Percentiles rank a stretch among this genome's conserved stretches.
Evolutionary conservation across 2,113 vertebrate species (phyloP).

Genomic region (Chloebia gouldiae): DNA sequence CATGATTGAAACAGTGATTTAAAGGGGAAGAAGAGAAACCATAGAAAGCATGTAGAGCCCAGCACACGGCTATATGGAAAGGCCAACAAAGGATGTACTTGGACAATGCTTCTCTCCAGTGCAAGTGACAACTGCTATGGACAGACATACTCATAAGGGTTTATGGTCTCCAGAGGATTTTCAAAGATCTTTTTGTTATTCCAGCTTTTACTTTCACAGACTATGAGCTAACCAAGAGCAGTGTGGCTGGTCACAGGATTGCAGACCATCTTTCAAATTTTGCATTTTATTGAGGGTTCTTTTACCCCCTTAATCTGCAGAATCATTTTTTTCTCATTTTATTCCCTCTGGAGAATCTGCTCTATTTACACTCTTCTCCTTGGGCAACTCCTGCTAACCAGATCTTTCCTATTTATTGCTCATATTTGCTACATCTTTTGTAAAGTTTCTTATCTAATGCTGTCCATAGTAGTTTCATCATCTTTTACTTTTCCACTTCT

Average conservation of each 20-base stretch:
- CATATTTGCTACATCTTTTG: neutral
- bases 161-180: neutral
- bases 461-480: neutral
- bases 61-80: neutral
- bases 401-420: neutral
- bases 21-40: neutral
- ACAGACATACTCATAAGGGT: neutral
- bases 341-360: neutral
- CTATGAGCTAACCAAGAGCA: neutral
- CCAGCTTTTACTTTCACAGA: neutral
- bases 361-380: neutral
- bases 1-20: neutral
- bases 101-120: neutral
- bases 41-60: neutral
- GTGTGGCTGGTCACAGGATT: neutral
- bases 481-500: neutral
- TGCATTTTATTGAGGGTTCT: neutral
- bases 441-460: neutral
- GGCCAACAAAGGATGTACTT: neutral
- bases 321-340: neutral
- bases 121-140: neutral
- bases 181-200: neutral
- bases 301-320: neutral
- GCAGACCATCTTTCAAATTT: neutral
- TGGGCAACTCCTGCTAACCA: neutral